Conservation (phyloP, 2,888 invertebrate genomes). For the Dascillus cervinus region DNA sequence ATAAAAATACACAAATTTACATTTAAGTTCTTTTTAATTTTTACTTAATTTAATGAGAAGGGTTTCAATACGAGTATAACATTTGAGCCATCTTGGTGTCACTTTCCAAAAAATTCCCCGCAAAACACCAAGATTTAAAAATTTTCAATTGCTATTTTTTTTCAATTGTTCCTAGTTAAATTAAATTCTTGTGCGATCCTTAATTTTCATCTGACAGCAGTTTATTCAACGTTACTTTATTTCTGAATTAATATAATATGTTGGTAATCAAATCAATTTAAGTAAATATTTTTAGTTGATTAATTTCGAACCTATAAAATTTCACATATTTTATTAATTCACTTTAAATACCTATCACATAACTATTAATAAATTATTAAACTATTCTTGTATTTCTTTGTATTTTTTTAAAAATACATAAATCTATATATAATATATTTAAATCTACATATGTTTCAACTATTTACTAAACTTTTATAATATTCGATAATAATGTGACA, state of each 20-base stretch:
- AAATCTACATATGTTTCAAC: conserved; percentile 42
- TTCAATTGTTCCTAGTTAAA: conserved; percentile 9
- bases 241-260: too few relatives aligned
- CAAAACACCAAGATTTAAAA: conserved; percentile 12
- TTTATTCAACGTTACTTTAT: too few relatives aligned
- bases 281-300: too few relatives aligned
- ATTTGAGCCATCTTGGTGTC: conserved; percentile 17
- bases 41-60: too few relatives aligned
- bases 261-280: too few relatives aligned
- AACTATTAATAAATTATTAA: conserved; percentile 33
- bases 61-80: too few relatives aligned
- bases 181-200: conserved; percentile 19
- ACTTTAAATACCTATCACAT: conserved; percentile 27
- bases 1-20: too few relatives aligned
- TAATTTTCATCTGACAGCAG: conserved; percentile 24
- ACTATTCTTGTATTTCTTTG: too few relatives aligned
- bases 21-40: too few relatives aligned
- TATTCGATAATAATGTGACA: conserved; percentile 41
- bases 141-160: conserved; percentile 6
- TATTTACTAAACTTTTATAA: conserved; percentile 41
- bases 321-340: conserved; percentile 17
- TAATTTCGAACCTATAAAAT: too few relatives aligned
- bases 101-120: conserved; percentile 11
- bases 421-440: conserved; percentile 35
- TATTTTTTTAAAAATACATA: conserved; percentile 39